Base-by-base conservation (phyloP, 2,797 vertebrate species). In the Semotilus atromaculatus region DNA sequence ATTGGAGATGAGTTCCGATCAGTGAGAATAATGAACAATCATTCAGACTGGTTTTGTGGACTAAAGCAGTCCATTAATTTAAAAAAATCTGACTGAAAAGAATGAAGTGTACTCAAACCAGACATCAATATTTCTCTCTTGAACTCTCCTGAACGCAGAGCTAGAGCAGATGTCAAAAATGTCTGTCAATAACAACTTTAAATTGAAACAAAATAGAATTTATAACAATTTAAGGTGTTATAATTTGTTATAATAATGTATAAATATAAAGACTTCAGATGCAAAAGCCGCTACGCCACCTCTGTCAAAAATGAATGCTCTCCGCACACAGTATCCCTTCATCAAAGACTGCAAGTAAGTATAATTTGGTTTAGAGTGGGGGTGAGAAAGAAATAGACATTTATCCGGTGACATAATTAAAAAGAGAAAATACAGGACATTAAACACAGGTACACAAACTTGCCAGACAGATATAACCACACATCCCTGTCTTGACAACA, bases 401-500 rank as follows among this genome's bases (percentile, higher is more conserved):
- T 58, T 9, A 55, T n/a, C 58, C 3, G 11, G 6, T 26, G 58
- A 26, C n/a, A 60, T 5, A 60, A 26, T 26, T 60, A 60, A 60
- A 26, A 26, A 6, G 11, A 62, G 5, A 62, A 62, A 62, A 26
- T 7, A 14, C 26, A 29, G 5, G 2, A 29, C n/a, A 7, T 62
- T 68, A 79, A 70, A 73, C 23, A 36, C 29, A 75, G 74, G 67
- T 66, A 76, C n/a, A 62, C 76, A 60, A 40, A 58, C 26, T 77
- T 60, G 58, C 45, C 45, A 83, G 77, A 89, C 85, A 88, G 87
- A 91, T 83, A 73, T 72, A 68, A n/a, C 51, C 68, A 38, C 67
- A 83, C 89, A 90, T 92, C 91, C 90, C 53, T 66, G n/a, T 23
- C 58, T 64, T 90, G 90, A 92, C 83, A 91, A 87, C 10, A n/a